These are phyloP conservation scores for Aulostomus chinensis DNA, from an alignment of 2,797 vertebrate species.

Conservation along the genomic window DNA sequence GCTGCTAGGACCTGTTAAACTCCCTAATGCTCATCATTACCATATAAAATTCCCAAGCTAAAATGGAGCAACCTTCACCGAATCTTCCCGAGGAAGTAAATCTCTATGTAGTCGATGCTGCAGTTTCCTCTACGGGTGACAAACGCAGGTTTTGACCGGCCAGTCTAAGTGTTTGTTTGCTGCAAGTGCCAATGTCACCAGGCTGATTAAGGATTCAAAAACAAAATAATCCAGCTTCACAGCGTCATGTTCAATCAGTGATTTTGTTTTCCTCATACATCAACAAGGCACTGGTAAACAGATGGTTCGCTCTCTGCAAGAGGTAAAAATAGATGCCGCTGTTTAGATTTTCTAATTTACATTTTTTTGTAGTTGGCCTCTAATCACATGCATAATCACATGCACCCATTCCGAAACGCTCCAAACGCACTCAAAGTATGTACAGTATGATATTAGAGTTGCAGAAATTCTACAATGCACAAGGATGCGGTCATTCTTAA, in stretches of 20 bases:
- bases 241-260: slow-evolving; percentile 5
- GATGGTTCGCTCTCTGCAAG: slow-evolving; percentile 3
- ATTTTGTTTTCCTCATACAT: slow-evolving; percentile 13
- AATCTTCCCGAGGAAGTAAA: too few species aligned
- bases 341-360: slow-evolving; percentile 27
- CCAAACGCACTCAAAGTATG: too few species aligned
- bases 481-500: too few species aligned
- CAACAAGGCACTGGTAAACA: slow-evolving; percentile 8
- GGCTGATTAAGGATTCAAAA: slow-evolving; percentile 17
- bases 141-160: slow-evolving; percentile 8
- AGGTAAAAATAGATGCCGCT: slow-evolving; percentile 23
- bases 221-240: slow-evolving; percentile 17
- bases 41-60: too few species aligned
- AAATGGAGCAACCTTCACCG: too few species aligned
- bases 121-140: background rate
- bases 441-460: too few species aligned
- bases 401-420: background rate
- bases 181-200: slow-evolving; percentile 14
- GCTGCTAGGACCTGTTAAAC: slow-evolving; percentile 61
- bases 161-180: slow-evolving; percentile 15
- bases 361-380: slow-evolving; percentile 29
- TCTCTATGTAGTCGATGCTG: too few species aligned
- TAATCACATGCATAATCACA: slow-evolving; percentile 15
- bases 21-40: too few species aligned
- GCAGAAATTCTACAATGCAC: too few species aligned